Evolutionary conservation across 92 coral and sea anemone genomes (phyloP).

Genomic region (Porites lobata): DNA sequence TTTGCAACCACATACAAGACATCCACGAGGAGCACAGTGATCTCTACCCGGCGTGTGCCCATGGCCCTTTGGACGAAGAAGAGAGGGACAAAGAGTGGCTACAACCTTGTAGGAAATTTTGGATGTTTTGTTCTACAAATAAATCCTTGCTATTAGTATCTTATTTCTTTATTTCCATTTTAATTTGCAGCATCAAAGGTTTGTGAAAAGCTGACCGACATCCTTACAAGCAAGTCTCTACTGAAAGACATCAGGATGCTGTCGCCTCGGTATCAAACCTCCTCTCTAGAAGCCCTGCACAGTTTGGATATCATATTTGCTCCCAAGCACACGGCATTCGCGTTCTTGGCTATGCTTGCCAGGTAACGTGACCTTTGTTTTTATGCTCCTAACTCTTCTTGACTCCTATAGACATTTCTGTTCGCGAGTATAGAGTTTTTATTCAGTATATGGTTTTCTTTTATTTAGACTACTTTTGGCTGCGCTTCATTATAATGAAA

Average conservation of each 20-base stretch:
- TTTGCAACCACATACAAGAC: constrained; percentile 25
- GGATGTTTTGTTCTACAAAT: too few species aligned
- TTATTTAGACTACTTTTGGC: constrained; percentile 39
- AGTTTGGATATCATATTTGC: constrained; percentile 10
- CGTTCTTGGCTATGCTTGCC: neutral
- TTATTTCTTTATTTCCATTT: too few species aligned
- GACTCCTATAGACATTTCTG: too few species aligned
- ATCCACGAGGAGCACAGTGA: constrained; percentile 19
- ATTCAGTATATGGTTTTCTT: neutral
- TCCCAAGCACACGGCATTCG: constrained; percentile 2
- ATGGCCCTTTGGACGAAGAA: neutral
- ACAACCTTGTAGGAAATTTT: too few species aligned
- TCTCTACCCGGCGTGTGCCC: constrained; percentile 27
- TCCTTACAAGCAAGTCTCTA: too few species aligned
- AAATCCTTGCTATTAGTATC: too few species aligned
- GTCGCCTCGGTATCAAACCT: constrained; percentile 33
- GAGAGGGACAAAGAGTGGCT: too few species aligned
- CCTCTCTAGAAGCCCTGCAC: constrained; percentile 20
- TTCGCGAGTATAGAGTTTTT: too few species aligned
- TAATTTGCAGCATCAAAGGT: too few species aligned
- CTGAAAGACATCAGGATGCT: neutral
- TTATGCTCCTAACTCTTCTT: too few species aligned
- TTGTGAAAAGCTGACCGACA: too few species aligned
- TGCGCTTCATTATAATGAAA: constrained; percentile 48
- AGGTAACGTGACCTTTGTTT: neutral